Percentiles rank a stretch among this genome's conserved stretches.
These are phyloP conservation scores for Chaetodon trifascialis DNA, from an alignment of 2,113 vertebrate species.

Conservation along the genomic window DNA sequence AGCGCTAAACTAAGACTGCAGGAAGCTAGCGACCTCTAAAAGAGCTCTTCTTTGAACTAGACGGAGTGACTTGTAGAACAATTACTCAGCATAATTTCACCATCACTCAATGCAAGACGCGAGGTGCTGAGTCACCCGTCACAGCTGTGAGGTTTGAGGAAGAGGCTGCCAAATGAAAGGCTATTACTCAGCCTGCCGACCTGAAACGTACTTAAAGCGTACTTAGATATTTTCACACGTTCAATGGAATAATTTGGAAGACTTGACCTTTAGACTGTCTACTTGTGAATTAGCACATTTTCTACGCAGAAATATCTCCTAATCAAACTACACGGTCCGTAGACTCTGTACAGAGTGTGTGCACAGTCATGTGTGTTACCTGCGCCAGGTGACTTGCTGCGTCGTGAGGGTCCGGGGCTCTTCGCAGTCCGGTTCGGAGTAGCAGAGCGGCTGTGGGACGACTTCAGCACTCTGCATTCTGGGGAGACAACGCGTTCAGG, in stretches of 20 bases:
- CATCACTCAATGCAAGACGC: not conserved
- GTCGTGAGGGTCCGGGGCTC: conserved; percentile 89
- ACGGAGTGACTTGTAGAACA: conserved; percentile 16
- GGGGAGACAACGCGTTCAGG: conserved; percentile 46
- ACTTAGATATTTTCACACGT: not conserved
- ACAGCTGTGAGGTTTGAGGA: conserved; percentile 18
- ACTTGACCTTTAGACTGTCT: not conserved
- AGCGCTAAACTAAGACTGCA: not conserved
- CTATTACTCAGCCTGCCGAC: not conserved
- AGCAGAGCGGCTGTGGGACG: conserved; percentile 86
- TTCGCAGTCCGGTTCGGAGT: conserved; percentile 84
- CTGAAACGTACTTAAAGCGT: too few relatives aligned
- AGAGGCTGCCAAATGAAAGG: conserved; percentile 22
- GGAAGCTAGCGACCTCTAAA: conserved; percentile 7
- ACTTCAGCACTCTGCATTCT: conserved; percentile 95
- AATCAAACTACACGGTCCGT: not conserved
- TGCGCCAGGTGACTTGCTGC: conserved; percentile 95
- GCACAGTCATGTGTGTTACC: conserved; percentile 77
- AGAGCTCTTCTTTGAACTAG: not conserved
- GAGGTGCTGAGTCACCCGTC: conserved; percentile 39
- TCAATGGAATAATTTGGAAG: not conserved
- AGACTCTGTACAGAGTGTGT: not conserved
- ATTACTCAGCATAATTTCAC: conserved; percentile 45
- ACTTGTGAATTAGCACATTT: not conserved
- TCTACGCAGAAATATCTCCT: not conserved